Conservation (phyloP, 2,113 vertebrate species). For the Pelusios castaneus region DNA sequence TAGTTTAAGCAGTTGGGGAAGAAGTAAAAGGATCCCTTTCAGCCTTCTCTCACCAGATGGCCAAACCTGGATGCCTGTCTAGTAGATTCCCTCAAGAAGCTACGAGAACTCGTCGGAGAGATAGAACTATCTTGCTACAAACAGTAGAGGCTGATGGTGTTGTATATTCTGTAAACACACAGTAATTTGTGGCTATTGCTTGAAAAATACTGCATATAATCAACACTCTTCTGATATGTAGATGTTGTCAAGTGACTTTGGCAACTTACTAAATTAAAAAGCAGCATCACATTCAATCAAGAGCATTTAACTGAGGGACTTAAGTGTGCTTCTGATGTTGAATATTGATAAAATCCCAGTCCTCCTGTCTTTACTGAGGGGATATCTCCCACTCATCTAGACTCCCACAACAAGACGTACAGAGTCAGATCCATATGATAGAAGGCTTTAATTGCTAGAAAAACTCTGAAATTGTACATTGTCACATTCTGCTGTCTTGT, state of each 20-base stretch:
- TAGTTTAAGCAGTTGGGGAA: neutral
- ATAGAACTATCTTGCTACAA: neutral
- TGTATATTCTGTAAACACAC: accelerated
- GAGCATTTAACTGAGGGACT: neutral
- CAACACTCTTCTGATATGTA: neutral
- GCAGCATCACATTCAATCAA: neutral
- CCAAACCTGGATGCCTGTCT: neutral
- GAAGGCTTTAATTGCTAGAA: accelerated
- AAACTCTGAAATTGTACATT: neutral
- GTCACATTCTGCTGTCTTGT: constrained; percentile 12
- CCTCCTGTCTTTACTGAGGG: neutral
- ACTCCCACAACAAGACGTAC: neutral
- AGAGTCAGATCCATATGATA: neutral
- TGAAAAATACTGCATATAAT: neutral
- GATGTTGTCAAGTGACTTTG: neutral
- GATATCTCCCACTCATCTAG: neutral
- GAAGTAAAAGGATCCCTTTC: neutral
- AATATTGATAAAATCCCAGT: neutral
- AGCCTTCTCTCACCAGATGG: neutral
- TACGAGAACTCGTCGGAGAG: neutral
- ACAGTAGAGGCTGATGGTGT: neutral
- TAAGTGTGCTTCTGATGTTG: accelerated
- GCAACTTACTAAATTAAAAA: neutral
- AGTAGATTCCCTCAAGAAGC: neutral
- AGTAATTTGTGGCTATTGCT: neutral